Conservation (phyloP, 2,888 invertebrate species). For the Rutpela maculata region DNA sequence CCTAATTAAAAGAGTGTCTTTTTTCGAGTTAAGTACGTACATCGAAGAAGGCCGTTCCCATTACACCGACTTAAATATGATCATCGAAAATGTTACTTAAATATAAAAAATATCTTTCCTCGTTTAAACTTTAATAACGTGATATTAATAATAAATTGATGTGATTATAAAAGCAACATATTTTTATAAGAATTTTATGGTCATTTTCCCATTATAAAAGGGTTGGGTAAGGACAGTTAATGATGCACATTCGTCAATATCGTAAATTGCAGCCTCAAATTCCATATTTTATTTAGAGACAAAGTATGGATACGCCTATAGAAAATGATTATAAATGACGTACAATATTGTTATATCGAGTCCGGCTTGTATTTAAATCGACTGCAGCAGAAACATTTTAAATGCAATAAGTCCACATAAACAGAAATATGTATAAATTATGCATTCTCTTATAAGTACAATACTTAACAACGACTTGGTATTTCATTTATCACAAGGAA, state of each 20-base stretch:
- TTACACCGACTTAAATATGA: not conserved
- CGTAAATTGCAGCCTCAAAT: not conserved
- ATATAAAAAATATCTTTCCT: constrained; percentile 19
- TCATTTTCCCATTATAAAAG: not conserved
- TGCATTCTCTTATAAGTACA: not conserved
- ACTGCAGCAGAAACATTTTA: not conserved
- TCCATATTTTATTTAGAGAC: not conserved
- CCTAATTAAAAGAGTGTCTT: constrained; percentile 21
- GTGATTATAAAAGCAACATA: not conserved
- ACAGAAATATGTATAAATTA: not conserved
- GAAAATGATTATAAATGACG: not conserved
- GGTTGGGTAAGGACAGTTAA: constrained; percentile 2
- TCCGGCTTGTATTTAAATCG: not conserved
- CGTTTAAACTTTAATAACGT: constrained; percentile 12
- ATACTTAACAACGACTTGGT: not conserved
- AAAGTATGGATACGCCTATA: not conserved
- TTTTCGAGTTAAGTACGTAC: constrained; percentile 1
- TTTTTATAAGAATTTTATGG: not conserved
- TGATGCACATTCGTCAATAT: not conserved
- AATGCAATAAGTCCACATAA: no score
- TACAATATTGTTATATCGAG: not conserved
- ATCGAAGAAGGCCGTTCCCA: constrained; percentile 31
- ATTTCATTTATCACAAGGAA: not conserved
- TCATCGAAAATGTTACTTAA: constrained; percentile 1
- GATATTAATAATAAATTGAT: constrained; percentile 3